Evolutionary conservation across 2,888 invertebrate species (phyloP).

Genomic region (Apodemia duryi): DNA sequence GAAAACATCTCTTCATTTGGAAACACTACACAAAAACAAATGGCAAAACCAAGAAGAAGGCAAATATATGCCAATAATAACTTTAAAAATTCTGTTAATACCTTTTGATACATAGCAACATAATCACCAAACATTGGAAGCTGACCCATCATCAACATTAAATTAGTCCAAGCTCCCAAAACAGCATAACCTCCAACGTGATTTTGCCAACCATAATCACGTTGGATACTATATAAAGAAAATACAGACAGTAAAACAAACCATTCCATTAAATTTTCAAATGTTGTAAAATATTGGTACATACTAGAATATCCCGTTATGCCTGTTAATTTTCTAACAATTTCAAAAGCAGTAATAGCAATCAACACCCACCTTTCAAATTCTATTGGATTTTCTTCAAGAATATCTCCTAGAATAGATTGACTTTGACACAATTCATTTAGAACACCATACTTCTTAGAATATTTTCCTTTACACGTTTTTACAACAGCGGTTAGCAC

Average conservation of each 20-base stretch:
- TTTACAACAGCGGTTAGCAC: conserved; percentile 88
- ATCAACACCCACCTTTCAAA: conserved; percentile 89
- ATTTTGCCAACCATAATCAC: conserved; percentile 90
- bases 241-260: conserved; percentile 91
- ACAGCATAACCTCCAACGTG: conserved; percentile 93
- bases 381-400: conserved; percentile 87
- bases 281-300: conserved; percentile 88
- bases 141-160: conserved; percentile 94
- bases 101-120: conserved; percentile 94
- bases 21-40: conserved; percentile 92
- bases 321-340: conserved; percentile 87
- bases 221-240: conserved; percentile 87
- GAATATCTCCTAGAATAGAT: conserved; percentile 84
- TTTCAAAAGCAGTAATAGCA: conserved; percentile 87
- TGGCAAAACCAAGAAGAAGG: conserved; percentile 89
- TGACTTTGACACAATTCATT: conserved; percentile 87
- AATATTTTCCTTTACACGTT: conserved; percentile 79
- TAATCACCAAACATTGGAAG: conserved; percentile 93
- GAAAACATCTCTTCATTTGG: conserved; percentile 90
- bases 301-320: conserved; percentile 89
- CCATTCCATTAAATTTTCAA: conserved; percentile 93
- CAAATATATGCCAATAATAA: conserved; percentile 90
- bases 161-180: conserved; percentile 91
- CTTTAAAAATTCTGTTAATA: conserved; percentile 90
- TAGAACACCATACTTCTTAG: conserved; percentile 74